Conservation (phyloP, 2,888 invertebrate species). For the Chesias legatella region DNA sequence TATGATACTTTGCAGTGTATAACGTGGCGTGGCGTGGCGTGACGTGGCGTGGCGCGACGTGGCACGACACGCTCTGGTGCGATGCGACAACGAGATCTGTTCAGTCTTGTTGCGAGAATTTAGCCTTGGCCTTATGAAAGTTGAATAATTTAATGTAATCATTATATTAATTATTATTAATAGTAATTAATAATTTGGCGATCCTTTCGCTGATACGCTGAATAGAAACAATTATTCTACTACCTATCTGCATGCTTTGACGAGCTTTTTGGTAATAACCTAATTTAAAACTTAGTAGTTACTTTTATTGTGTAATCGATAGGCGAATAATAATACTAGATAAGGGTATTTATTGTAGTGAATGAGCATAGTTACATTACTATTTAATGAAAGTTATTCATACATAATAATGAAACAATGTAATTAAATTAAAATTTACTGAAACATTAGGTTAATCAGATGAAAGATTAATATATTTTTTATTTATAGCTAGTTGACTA, state of each 20-base stretch:
- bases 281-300: constrained; percentile 77
- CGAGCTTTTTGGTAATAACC: constrained; percentile 81
- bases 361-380: constrained; percentile 75
- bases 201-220: constrained; percentile 64
- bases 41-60: constrained; percentile 29
- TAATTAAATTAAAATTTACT: constrained; percentile 67
- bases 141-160: constrained; percentile 77
- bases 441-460: constrained; percentile 70
- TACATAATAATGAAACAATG: constrained; percentile 75
- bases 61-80: constrained; percentile 36
- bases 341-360: constrained; percentile 80
- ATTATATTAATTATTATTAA: constrained; percentile 58
- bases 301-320: constrained; percentile 77
- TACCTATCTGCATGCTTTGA: constrained; percentile 80
- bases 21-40: constrained; percentile 4
- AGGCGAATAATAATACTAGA: constrained; percentile 72
- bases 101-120: constrained; percentile 79
- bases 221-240: constrained; percentile 74
- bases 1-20: constrained; percentile 24
- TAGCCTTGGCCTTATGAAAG: constrained; percentile 81
- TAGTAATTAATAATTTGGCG: constrained; percentile 64
- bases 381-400: constrained; percentile 70
- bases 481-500: constrained; percentile 79
- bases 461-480: constrained; percentile 78
- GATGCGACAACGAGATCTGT: constrained; percentile 66